Evolutionary conservation across 1,140 invertebrate species (phyloP).

Genomic region (Calliopsis andreniformis): DNA sequence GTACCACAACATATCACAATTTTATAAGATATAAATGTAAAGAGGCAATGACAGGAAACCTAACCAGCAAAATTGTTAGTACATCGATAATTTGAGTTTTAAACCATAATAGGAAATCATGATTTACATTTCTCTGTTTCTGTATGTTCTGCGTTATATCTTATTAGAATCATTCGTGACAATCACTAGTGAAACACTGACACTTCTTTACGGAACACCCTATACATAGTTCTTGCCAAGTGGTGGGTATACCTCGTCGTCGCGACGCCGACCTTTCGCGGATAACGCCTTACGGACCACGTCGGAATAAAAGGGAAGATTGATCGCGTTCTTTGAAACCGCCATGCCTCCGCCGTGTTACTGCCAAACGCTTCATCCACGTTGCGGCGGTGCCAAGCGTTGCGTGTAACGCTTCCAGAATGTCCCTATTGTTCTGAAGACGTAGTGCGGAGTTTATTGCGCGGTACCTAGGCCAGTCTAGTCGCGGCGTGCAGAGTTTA

Average conservation of each 20-base stretch:
- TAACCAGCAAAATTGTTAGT: too few species aligned
- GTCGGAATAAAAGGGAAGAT: constrained; percentile 58
- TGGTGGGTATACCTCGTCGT: constrained; percentile 37
- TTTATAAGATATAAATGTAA: too few species aligned
- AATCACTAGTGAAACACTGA: too few species aligned
- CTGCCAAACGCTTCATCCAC: constrained; percentile 58
- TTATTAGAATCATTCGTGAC: too few species aligned
- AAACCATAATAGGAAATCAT: too few species aligned
- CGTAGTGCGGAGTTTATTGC: constrained; percentile 58
- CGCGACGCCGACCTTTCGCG: constrained; percentile 49
- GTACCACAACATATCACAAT: too few species aligned
- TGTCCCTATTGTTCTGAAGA: constrained; percentile 63
- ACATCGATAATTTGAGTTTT: too few species aligned
- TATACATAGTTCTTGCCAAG: constrained; percentile 61
- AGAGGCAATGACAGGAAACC: too few species aligned
- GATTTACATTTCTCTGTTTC: too few species aligned
- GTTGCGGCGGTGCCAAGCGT: constrained; percentile 52
- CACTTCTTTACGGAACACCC: too few species aligned
- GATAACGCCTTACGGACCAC: constrained; percentile 47
- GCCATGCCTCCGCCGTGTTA: constrained; percentile 5
- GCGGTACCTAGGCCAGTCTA: constrained; percentile 35
- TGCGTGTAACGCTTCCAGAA: constrained; percentile 59
- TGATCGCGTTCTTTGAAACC: constrained; percentile 42
- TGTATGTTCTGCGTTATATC: too few species aligned
- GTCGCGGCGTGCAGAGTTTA: constrained; percentile 41